Evolutionary conservation across 2,797 vertebrate species (phyloP).

Genomic region (Thaleichthys pacificus): DNA sequence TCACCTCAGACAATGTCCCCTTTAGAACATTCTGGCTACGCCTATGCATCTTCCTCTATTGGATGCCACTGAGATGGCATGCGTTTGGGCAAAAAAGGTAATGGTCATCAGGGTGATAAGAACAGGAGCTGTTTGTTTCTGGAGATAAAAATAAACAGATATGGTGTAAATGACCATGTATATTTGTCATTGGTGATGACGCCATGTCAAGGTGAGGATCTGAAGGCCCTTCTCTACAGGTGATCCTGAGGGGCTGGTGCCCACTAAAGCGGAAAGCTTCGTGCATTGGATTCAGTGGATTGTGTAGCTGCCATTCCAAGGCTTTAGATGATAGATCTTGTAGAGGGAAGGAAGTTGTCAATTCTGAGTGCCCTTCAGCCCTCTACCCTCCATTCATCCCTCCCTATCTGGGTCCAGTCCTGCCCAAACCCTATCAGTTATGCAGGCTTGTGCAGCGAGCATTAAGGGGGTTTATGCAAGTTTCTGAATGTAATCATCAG

Average conservation of each 20-base stretch:
- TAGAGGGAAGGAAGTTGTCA: neutral
- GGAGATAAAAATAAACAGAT: neutral
- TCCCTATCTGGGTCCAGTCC: no score
- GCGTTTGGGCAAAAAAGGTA: neutral
- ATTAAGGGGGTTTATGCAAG: no score
- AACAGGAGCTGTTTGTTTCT: neutral
- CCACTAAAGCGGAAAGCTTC: slow-evolving; percentile 6
- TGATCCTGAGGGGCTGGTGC: neutral
- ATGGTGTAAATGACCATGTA: neutral
- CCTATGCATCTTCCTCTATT: neutral
- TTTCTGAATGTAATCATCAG: no score
- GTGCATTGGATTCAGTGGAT: neutral
- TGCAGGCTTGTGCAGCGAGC: no score
- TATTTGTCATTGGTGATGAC: neutral
- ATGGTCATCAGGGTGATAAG: neutral
- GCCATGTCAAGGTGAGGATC: neutral
- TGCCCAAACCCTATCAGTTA: no score
- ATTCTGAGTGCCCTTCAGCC: neutral
- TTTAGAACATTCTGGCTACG: slow-evolving; percentile 12
- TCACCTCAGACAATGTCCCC: slow-evolving; percentile 11
- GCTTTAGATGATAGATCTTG: neutral
- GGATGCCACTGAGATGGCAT: neutral
- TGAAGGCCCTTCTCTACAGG: neutral
- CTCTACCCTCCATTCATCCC: neutral
- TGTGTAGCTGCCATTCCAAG: neutral